Conservation (phyloP, 2,797 vertebrate species). For the Coendou prehensilis region DNA sequence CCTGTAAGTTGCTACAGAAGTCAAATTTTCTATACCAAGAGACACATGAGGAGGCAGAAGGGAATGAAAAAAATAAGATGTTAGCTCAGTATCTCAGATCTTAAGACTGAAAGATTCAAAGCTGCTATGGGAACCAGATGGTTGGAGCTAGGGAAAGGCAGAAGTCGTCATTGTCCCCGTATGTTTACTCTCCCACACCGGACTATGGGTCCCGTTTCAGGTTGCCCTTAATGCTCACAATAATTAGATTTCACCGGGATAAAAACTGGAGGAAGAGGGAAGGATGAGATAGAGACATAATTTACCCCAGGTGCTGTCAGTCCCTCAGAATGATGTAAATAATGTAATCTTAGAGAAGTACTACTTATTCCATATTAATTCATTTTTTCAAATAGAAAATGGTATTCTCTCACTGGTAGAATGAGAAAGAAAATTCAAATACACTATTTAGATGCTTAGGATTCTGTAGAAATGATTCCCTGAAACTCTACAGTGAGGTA, state of each 20-base stretch:
- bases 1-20: not conserved
- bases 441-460: not conserved
- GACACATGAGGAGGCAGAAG: not conserved
- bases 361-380: conserved; percentile 54
- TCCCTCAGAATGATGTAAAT: conserved; percentile 39
- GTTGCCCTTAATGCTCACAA: not conserved
- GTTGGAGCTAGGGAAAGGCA: not conserved
- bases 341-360: conserved; percentile 1
- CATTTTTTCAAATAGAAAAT: conserved; percentile 59
- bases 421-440: conserved; percentile 62
- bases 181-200: not conserved
- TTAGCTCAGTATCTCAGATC: not conserved
- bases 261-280: not conserved
- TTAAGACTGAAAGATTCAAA: not conserved
- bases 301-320: not conserved
- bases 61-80: not conserved
- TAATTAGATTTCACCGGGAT: conserved; percentile 33
- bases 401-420: not conserved
- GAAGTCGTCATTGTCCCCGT: not conserved
- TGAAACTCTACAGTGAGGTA: not conserved
- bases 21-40: not conserved
- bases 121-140: not conserved
- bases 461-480: conserved; percentile 48
- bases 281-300: not conserved
- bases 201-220: not conserved